phyloP scores from a whole-genome alignment of 2,113 vertebrate species.

The Gallinago media region DNA sequence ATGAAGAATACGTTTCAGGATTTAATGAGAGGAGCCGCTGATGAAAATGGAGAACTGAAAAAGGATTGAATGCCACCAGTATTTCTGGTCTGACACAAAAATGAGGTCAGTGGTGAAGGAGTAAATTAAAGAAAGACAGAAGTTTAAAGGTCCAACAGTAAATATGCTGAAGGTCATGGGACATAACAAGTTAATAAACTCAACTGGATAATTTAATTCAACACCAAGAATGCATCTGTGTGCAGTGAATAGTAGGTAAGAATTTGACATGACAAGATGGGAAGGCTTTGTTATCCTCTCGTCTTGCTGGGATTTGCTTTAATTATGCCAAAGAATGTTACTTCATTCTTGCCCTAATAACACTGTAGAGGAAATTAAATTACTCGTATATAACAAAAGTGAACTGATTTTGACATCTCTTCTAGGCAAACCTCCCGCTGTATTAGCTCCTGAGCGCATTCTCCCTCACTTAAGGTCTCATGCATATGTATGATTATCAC shows the following conservation, averaged over 20 bases:
- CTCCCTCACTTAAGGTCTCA: constrained; percentile 63
- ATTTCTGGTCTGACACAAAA: neutral
- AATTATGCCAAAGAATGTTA: constrained; percentile 60
- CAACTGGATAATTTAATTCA: constrained; percentile 26
- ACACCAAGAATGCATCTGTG: neutral
- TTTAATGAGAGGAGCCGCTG: neutral
- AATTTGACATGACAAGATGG: constrained; percentile 1
- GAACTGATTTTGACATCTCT: constrained; percentile 71
- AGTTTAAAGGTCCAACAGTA: constrained; percentile 21
- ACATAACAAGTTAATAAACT: constrained; percentile 50
- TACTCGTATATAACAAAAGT: constrained; percentile 62
- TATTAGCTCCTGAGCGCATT: constrained; percentile 36
- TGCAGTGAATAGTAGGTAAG: constrained; percentile 27
- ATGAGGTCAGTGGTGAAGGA: neutral
- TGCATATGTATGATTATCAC: constrained; percentile 68
- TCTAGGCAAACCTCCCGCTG: constrained; percentile 34
- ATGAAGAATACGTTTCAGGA: neutral
- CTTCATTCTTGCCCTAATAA: constrained; percentile 70
- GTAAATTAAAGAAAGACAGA: neutral
- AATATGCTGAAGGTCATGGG: constrained; percentile 37
- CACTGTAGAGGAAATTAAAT: constrained; percentile 70
- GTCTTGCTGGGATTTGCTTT: constrained; percentile 63
- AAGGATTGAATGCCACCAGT: neutral
- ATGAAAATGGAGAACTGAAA: neutral
- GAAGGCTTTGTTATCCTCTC: constrained; percentile 58